Base-by-base conservation (phyloP, 1,140 invertebrate genomes). In the Geopemphigus sp. region DNA sequence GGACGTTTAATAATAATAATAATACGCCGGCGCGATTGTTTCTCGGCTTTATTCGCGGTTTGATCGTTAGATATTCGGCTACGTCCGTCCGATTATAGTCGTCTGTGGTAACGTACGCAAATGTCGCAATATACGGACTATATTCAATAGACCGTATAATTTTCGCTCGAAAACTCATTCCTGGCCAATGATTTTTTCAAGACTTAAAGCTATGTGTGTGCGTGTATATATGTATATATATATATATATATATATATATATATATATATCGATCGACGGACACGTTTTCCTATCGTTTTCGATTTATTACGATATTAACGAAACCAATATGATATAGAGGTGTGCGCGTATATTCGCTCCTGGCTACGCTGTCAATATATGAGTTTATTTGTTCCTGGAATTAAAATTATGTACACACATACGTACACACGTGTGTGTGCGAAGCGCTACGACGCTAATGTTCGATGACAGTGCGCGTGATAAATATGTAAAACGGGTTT, bases 401-500 rank as follows among this genome's bases (percentile, higher is more conserved):
- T 14, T 14, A 39, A 45, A 10, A 59, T 19, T n/a, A n/a, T 24
- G 39, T 68, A 68, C 12, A 45, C 5, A 24, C 45, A 24, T 15
- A 24, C 39, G 8, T 8, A 39, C 32, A 39, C 32, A 39, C 32
- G 8, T 8, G 8, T 8, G 32, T 39, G 3, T 4, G 32, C 32
- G 8, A n/a, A n/a, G n/a, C 32, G 63, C 32, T n/a, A n/a, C n/a
- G 14, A n/a, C 45, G 1, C 63, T 19, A 68, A 68, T 68, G 19
- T 68, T 5, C 64, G 39, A 24, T 0, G 39, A 68, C 5, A 14
- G 10, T 47, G 12, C 17, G 64, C 12, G 39, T 22, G 45, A 47
- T 68, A 66, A 45, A 22, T 68, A 68, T 68, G 64, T 68, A 47
- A 47, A 68, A 68, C 39, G n/a, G 64, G 64, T 68, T 68, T 64